Evolutionary conservation across 2,888 invertebrate genomes (phyloP), one percentile per base, ranked within the genome.

Genomic region (Julus scanicus): DNA sequence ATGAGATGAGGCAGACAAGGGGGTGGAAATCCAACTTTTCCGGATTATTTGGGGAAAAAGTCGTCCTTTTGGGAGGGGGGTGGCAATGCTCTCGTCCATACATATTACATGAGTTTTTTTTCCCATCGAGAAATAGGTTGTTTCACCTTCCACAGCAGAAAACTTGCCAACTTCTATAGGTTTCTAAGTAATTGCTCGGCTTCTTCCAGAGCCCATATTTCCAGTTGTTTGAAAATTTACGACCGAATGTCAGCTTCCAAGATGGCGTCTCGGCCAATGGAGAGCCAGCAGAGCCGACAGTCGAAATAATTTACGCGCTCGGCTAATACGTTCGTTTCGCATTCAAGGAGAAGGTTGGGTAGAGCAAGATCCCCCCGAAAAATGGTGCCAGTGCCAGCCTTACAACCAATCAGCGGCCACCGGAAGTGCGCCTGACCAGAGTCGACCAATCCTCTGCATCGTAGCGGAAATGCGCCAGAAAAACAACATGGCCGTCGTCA

Each of bases 241-340:
- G 48, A 85, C 2, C 85, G 11, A 44, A 15, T 85, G 85, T 49
- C 85, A 85, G 29, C 86, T 13, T 86, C 57, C 86, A 86, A 53
- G 63, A 86, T 86, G 86, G 86, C 86, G 86, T 86, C 86, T 86
- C 37, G n/a, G 37, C 86, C 86, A 86, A 86, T 86, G 40, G 37
- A 57, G 37, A 86, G n/a, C 37, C 85, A 85, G 37, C 37, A 3
- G 9, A 80, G 29, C 13, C 80, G 80, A 80, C 80, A 80, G 80
- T 13, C 37, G n/a, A 85, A 85, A 85, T 85, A 85, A 85, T 85
- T 85, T 85, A 85, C 85, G 48, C 1, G 85, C 44, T 85, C 85
- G 85, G 49, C 85, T 44, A 85, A 85, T 85, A 49, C 80, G 80
- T 80, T 80, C 29, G 80, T 80, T 80, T 80, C 80, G 80, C 80